Conservation (phyloP, 2,888 invertebrate genomes). For the Drosophila parthenogenetica region DNA sequence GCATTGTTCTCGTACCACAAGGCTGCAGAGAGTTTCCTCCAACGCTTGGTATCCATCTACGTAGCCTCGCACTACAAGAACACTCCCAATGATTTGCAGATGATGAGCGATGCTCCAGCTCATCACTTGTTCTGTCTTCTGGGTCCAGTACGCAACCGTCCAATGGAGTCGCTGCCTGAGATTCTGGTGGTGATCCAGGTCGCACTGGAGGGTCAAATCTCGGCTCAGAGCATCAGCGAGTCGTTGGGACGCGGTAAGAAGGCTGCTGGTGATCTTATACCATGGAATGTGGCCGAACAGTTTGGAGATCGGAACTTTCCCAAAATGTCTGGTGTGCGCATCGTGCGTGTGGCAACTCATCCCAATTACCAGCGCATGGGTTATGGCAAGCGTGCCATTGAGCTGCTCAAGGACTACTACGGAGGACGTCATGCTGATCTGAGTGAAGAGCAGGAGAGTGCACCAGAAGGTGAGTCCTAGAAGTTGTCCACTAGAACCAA, state of each 20-base stretch:
- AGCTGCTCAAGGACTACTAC: slow-evolving; percentile 95
- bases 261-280: slow-evolving; percentile 98
- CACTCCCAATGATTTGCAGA: slow-evolving; percentile 98
- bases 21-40: slow-evolving; percentile 96
- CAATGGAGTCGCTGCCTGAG: slow-evolving; percentile 92
- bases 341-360: slow-evolving; percentile 99
- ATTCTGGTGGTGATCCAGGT: slow-evolving; percentile 96
- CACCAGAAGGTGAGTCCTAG: slow-evolving; percentile 43
- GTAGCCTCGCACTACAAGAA: slow-evolving; percentile 99
- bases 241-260: slow-evolving; percentile 94
- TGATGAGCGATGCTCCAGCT: slow-evolving; percentile 99
- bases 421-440: slow-evolving; percentile 91
- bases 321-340: slow-evolving; percentile 93
- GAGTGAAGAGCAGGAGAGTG: slow-evolving; percentile 86
- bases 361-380: slow-evolving; percentile 99
- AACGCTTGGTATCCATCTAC: slow-evolving; percentile 95
- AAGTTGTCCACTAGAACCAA: neutral
- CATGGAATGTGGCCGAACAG: slow-evolving; percentile 99
- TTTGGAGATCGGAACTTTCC: slow-evolving; percentile 98
- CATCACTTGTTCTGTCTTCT: slow-evolving; percentile 98
- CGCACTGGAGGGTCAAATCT: slow-evolving; percentile 91
- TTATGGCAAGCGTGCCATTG: slow-evolving; percentile 95
- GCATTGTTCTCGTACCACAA: slow-evolving; percentile 98
- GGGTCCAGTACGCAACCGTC: slow-evolving; percentile 89
- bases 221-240: slow-evolving; percentile 88